A percentile compares a stretch with the other conserved stretches of the same genome.
Conservation (phyloP, 1,140 invertebrate species). For the Lethocerus indicus region DNA sequence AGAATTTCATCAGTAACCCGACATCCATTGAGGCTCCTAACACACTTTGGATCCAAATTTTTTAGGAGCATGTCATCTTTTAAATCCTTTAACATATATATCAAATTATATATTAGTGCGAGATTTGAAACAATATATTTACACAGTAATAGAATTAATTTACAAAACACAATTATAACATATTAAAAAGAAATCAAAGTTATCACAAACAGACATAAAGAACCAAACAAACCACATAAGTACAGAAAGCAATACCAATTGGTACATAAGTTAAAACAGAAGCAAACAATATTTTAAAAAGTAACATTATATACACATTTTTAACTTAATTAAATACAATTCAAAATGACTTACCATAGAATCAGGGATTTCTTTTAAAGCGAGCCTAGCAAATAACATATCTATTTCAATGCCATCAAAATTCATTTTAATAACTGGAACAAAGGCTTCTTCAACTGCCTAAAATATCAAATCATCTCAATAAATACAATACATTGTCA, state of each 20-base stretch:
- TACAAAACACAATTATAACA: no score
- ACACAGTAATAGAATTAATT: neutral
- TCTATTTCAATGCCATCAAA: conserved; percentile 98
- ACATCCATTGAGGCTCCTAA: conserved; percentile 93
- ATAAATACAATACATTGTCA: no score
- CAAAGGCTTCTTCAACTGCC: conserved; percentile 96
- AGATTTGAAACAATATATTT: conserved; percentile 1
- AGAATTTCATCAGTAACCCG: conserved; percentile 97
- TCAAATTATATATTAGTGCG: neutral
- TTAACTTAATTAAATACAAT: neutral
- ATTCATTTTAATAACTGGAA: conserved; percentile 98
- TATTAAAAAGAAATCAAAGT: neutral
- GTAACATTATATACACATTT: neutral
- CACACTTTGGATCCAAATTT: conserved; percentile 92
- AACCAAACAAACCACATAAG: no score
- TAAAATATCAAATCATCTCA: conserved; percentile 26
- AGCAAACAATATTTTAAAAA: neutral
- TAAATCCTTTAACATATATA: conserved; percentile 48
- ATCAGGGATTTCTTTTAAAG: conserved; percentile 80
- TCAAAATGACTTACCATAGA: conserved; percentile 27
- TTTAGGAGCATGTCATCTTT: conserved; percentile 82
- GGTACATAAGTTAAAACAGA: neutral
- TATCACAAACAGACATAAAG: no score
- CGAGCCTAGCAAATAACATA: conserved; percentile 88
- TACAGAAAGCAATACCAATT: neutral